Conservation (phyloP, 2,113 vertebrate species). For the Setophaga coronata region DNA sequence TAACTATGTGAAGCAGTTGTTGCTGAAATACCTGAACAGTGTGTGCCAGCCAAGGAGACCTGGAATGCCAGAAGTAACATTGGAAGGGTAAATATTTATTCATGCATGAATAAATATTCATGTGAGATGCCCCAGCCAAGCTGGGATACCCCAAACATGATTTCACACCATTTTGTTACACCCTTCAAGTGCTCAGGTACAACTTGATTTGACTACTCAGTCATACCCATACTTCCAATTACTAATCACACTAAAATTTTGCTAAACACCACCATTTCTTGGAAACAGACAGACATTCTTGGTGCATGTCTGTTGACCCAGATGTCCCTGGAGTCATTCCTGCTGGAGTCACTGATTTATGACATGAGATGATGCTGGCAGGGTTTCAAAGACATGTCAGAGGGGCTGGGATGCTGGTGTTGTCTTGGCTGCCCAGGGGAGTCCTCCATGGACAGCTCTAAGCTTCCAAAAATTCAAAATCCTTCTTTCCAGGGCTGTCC, state of each 20-base stretch:
- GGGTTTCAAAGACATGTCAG: not conserved
- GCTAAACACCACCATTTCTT: not conserved
- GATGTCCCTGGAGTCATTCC: not conserved
- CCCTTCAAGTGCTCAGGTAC: not conserved
- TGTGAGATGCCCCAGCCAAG: not conserved
- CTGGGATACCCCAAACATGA: accelerated
- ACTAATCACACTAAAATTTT: not conserved
- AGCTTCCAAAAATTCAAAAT: not conserved
- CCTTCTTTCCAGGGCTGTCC: not conserved
- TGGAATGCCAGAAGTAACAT: accelerated
- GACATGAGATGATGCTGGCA: not conserved
- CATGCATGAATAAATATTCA: too few relatives aligned
- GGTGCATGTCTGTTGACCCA: not conserved
- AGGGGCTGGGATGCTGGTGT: too few relatives aligned
- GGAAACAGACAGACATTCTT: not conserved
- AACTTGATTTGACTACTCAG: accelerated
- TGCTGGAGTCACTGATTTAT: not conserved
- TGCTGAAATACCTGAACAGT: accelerated
- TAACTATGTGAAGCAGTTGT: accelerated
- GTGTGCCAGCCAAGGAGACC: not conserved
- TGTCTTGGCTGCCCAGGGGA: too few relatives aligned
- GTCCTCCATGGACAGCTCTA: not conserved
- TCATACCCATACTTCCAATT: not conserved
- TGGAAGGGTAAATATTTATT: not conserved
- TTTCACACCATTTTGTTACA: not conserved